Conservation (phyloP, 1,140 invertebrate genomes). For the Ceratosolen solmsi region DNA sequence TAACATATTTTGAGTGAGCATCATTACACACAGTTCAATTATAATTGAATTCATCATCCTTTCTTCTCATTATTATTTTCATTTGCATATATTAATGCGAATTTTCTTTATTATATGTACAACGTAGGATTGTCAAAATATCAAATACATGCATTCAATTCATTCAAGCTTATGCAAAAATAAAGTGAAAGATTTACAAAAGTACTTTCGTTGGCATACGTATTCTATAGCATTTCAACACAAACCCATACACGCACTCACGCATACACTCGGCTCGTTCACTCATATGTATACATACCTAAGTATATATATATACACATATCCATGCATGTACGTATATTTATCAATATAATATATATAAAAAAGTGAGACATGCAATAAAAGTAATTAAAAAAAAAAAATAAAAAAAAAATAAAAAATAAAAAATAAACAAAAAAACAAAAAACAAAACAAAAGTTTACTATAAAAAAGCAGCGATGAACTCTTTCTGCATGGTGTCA, state of each 20-base stretch:
- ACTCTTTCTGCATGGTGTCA: slow-evolving; percentile 20
- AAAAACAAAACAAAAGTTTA: too few species aligned
- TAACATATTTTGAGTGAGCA: slow-evolving; percentile 20
- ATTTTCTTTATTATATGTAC: slow-evolving; percentile 39
- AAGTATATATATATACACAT: neutral
- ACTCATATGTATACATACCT: neutral
- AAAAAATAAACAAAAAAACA: too few species aligned
- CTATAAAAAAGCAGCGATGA: slow-evolving; percentile 32
- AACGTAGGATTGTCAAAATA: slow-evolving; percentile 48
- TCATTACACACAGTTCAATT: slow-evolving; percentile 11
- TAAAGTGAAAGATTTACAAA: slow-evolving; percentile 47
- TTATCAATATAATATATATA: neutral
- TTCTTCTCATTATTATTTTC: neutral
- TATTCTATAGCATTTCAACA: slow-evolving; percentile 20
- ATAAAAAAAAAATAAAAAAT: too few species aligned
- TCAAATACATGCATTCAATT: slow-evolving; percentile 41
- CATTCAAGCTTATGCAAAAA: slow-evolving; percentile 42
- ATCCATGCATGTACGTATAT: neutral
- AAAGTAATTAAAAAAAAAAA: slow-evolving; percentile 33
- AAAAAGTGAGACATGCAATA: slow-evolving; percentile 24
- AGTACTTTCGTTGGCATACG: slow-evolving; percentile 36
- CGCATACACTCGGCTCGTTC: too few species aligned
- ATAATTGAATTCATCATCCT: slow-evolving; percentile 17
- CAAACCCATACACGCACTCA: neutral
- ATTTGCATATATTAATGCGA: slow-evolving; percentile 38